Evolutionary conservation across 2,888 invertebrate genomes (phyloP).

Genomic region (Andrena praecox): DNA sequence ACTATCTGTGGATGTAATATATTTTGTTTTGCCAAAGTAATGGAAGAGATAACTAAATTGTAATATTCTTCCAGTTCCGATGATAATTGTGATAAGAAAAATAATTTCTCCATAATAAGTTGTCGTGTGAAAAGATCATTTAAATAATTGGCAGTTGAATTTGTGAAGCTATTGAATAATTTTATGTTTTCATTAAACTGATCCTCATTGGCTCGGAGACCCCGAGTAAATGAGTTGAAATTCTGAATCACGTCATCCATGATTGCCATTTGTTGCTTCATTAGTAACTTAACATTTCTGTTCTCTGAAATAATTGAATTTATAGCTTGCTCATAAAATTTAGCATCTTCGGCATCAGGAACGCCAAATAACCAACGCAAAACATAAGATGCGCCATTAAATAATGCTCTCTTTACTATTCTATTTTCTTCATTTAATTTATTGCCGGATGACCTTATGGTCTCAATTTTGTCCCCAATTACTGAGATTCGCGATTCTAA

Average conservation of each 20-base stretch:
- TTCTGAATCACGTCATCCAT: slow-evolving; percentile 5
- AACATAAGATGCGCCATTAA: neutral
- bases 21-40: slow-evolving; percentile 2
- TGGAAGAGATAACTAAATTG: slow-evolving; percentile 3
- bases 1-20: slow-evolving; percentile 12
- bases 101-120: slow-evolving; percentile 16
- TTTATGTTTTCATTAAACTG: slow-evolving; percentile 18
- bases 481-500: neutral
- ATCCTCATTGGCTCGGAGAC: neutral
- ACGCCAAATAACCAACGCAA: slow-evolving; percentile 6
- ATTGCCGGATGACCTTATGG: neutral
- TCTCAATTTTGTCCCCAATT: slow-evolving; percentile 1
- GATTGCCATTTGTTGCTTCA: slow-evolving; percentile 12
- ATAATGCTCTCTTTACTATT: slow-evolving; percentile 16
- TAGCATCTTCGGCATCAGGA: neutral
- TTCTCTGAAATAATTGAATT: slow-evolving; percentile 1
- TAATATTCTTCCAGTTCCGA: neutral
- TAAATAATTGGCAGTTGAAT: neutral
- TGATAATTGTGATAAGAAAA: neutral
- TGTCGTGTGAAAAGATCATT: slow-evolving; percentile 10
- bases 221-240: slow-evolving; percentile 12
- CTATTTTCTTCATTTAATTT: neutral
- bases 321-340: slow-evolving; percentile 15
- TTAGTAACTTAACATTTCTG: neutral
- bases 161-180: neutral